Percentiles rank a stretch among this genome's conserved stretches.
These are phyloP conservation scores for Hartigia nigra DNA, from an alignment of 2,888 invertebrate genomes.

Conservation along the genomic window DNA sequence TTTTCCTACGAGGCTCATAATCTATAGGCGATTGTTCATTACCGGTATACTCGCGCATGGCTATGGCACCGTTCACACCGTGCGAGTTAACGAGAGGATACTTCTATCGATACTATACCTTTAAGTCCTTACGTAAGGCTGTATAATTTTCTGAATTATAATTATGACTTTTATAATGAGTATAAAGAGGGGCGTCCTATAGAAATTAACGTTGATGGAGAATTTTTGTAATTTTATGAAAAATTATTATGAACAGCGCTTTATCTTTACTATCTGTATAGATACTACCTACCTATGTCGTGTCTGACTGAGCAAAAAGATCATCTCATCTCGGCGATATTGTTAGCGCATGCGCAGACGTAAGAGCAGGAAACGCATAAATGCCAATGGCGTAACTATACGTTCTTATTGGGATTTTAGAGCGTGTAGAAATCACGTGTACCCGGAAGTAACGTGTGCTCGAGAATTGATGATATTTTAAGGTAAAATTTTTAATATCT, in stretches of 20 bases:
- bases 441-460: background rate
- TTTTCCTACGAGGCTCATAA: constrained; percentile 23
- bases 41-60: background rate
- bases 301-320: background rate
- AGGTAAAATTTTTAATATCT: background rate
- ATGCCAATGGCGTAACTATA: constrained; percentile 37
- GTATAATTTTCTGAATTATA: background rate
- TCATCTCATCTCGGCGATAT: constrained; percentile 22
- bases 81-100: background rate
- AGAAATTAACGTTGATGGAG: background rate
- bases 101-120: background rate
- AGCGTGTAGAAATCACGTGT: background rate
- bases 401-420: background rate
- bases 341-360: constrained; percentile 38
- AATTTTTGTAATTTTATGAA: background rate
- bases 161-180: background rate
- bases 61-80: background rate
- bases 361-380: constrained; percentile 27
- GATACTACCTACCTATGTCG: background rate
- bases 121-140: background rate
- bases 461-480: background rate
- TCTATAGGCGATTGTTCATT: background rate
- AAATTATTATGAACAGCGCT: background rate
- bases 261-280: background rate
- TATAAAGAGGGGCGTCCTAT: background rate